A percentile compares a stretch with the other conserved stretches of the same genome.
These are phyloP conservation scores for Dolichotis patagonum DNA, from an alignment of 2,113 vertebrate species.

Conservation along the genomic window DNA sequence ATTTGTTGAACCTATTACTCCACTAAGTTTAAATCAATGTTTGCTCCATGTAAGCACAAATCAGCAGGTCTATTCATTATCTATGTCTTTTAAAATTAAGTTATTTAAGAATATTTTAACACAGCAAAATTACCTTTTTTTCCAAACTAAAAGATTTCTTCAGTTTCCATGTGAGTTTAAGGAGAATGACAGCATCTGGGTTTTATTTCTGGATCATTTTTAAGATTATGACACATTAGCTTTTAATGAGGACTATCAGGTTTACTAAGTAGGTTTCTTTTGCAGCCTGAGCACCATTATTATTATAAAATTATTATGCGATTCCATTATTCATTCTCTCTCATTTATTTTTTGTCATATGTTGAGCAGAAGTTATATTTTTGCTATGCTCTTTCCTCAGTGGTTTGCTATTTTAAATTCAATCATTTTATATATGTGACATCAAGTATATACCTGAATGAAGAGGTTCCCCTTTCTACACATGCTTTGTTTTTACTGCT, in stretches of 20 bases:
- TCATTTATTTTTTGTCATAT: neutral
- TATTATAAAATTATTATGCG: neutral
- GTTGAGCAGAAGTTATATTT: neutral
- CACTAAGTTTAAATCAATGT: neutral
- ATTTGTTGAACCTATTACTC: neutral
- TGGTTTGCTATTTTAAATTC: neutral
- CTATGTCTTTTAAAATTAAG: neutral
- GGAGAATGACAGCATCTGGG: neutral
- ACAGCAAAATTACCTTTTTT: neutral
- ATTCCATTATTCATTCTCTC: too few relatives aligned
- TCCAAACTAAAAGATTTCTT: neutral
- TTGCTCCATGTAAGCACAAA: neutral
- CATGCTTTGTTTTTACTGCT: neutral
- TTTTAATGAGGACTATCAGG: neutral
- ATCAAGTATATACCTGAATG: neutral
- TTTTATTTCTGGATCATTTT: constrained; percentile 12
- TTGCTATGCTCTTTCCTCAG: neutral
- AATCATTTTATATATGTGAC: neutral
- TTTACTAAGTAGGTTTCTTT: neutral
- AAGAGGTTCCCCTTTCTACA: neutral
- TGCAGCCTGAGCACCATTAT: neutral
- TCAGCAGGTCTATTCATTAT: neutral
- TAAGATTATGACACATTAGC: neutral
- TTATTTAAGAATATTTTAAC: neutral
- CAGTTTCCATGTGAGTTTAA: neutral